Evolutionary conservation across 2,888 invertebrate genomes (phyloP).

Genomic region (Syritta pipiens): DNA sequence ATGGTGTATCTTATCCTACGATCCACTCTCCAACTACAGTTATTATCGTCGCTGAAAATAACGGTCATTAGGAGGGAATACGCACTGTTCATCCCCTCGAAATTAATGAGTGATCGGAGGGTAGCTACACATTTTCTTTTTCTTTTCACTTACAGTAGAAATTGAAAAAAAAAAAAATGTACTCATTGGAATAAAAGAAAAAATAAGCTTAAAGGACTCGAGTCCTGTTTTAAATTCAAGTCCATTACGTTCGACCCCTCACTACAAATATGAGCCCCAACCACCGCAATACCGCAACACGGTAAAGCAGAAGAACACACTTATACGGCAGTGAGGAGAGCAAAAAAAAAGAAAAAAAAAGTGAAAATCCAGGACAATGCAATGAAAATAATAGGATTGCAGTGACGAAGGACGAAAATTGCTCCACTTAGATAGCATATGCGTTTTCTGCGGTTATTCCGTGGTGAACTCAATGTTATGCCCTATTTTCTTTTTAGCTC

Average conservation of each 20-base stretch:
- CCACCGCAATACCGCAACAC: neutral
- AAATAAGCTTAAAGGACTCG: conserved; percentile 2
- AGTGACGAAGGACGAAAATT: conserved; percentile 66
- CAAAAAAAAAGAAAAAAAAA: conserved; percentile 7
- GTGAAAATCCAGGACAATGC: conserved; percentile 60
- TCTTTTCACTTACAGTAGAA: neutral
- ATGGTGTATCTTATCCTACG: neutral
- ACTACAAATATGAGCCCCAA: neutral
- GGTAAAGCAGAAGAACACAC: conserved; percentile 12
- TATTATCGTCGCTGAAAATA: conserved; percentile 6
- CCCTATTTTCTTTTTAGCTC: conserved; percentile 31
- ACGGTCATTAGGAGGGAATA: neutral
- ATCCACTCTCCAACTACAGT: neutral
- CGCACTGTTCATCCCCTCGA: too few species aligned
- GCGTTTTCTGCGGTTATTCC: conserved; percentile 61
- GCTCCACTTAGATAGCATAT: conserved; percentile 64
- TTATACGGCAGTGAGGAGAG: too few species aligned
- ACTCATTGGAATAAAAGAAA: too few species aligned
- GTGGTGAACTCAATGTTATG: conserved; percentile 61
- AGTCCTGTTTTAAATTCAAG: conserved; percentile 16
- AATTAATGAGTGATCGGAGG: neutral
- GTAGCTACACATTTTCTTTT: too few species aligned
- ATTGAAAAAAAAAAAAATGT: neutral
- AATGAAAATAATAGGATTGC: conserved; percentile 60
- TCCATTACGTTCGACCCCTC: conserved; percentile 11